Evolutionary conservation across 2,888 invertebrate species (phyloP), one percentile per base, ranked within the genome.

Genomic region (Acanthosoma haemorrhoidale): DNA sequence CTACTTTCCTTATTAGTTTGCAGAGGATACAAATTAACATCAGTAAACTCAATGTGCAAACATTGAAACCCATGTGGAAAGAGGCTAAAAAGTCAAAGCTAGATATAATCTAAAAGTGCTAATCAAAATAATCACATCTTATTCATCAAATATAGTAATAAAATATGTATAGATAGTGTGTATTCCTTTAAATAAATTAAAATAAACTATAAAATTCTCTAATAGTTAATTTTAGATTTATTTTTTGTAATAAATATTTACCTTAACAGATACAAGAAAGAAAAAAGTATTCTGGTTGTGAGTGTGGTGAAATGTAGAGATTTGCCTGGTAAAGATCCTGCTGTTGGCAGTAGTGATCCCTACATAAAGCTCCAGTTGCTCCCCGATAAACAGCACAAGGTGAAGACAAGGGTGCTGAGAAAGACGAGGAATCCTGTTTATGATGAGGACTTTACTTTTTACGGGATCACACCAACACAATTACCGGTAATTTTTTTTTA

Each of bases 401-500:
- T 96, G 69, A 97, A 96, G 82, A 96, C 96, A 72, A 85, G 97
- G 70, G 97, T 99, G 8, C 87, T 98, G 39, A 88, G 97, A 75
- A 96, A 97, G 80, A 97, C 98, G 58, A 86, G 93, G 68, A 94
- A 94, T 82, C 99, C 99, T 0, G 90, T 94, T 1, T 99, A 97
- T 81, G 97, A 99, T 78, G 99, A 99, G 81, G 97, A 97, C 80
- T 99, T 99, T 80, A 98, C 97, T 1, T 98, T 99, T 85, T 99
- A 96, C 79, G 97, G 97, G 69, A 87, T 95, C 77, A 88, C 88
- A 63, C 87, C 89, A 75, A 89, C 90, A 78, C 95, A 96, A 81
- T 84, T 96, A 71, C 85, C 82, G 82, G 84, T 84, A 78, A 64
- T 21, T 11, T 32, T 2, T 6, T 51, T 1, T 13, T 51, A 25